A percentile compares a stretch with the other conserved stretches of the same genome.
These are phyloP conservation scores for Holcopasites calliopsidis DNA, from an alignment of 1,140 invertebrate genomes.

Conservation along the genomic window DNA sequence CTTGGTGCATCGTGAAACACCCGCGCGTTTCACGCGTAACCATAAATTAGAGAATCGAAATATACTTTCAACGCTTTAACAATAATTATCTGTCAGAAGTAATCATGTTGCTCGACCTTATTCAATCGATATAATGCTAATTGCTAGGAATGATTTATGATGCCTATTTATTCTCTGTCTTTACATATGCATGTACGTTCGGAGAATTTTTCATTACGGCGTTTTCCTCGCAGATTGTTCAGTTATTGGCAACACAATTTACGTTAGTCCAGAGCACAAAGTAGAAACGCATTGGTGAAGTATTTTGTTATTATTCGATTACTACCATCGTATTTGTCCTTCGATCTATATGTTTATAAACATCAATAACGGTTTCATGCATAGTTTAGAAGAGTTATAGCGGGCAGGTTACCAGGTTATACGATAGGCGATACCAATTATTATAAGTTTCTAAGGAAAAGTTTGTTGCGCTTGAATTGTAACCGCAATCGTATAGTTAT, in stretches of 20 bases:
- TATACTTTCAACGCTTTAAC: not conserved
- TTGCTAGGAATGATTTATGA: not conserved
- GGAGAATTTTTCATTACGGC: conserved; percentile 1
- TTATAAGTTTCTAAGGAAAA: no score
- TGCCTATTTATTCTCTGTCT: not conserved
- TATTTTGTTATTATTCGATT: not conserved
- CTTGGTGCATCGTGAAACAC: not conserved
- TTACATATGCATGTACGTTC: not conserved
- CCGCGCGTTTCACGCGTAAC: conserved; percentile 53
- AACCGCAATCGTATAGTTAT: not conserved
- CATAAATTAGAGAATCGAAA: conserved; percentile 57
- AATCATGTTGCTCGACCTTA: not conserved
- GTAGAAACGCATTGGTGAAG: not conserved
- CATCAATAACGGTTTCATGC: not conserved
- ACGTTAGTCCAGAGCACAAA: not conserved
- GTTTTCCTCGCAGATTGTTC: not conserved
- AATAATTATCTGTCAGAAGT: conserved; percentile 15
- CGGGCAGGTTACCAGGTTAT: not conserved
- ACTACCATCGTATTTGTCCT: not conserved
- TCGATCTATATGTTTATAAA: not conserved
- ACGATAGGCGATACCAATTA: not conserved
- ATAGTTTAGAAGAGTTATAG: not conserved
- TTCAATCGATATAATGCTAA: not conserved
- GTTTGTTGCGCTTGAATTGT: no score
- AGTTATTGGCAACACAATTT: not conserved